These are phyloP conservation scores for Carassius auratus DNA, from an alignment of 2,113 vertebrate genomes.

Conservation along the genomic window DNA sequence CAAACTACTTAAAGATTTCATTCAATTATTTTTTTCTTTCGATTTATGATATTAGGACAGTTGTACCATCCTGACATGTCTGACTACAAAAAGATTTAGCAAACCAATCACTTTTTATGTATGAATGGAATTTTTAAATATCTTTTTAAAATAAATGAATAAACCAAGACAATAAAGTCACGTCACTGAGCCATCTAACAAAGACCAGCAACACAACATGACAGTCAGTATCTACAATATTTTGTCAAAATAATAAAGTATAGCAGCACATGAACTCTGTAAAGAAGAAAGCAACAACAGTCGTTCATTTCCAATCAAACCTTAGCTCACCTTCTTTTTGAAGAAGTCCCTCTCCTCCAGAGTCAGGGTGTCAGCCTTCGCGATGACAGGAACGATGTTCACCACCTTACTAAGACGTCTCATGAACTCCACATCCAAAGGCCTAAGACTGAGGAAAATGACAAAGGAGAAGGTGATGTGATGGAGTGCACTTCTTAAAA, in stretches of 20 bases:
- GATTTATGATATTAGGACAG: not conserved
- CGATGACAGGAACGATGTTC: constrained; percentile 96
- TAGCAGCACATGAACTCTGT: not conserved
- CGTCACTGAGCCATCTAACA: not conserved
- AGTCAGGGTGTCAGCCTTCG: constrained; percentile 95
- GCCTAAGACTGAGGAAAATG: constrained; percentile 80
- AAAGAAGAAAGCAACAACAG: not conserved
- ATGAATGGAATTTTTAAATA: not conserved
- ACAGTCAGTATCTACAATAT: not conserved
- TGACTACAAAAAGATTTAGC: not conserved
- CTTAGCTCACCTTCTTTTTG: constrained; percentile 86
- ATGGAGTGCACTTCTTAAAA: not conserved
- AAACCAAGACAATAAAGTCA: not conserved
- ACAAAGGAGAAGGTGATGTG: constrained; percentile 9
- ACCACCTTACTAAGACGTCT: constrained; percentile 98
- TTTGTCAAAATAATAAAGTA: not conserved
- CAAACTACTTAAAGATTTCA: not conserved
- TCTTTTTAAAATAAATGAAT: not conserved
- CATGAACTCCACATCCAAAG: constrained; percentile 98
- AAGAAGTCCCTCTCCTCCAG: constrained; percentile 97
- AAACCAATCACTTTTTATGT: not conserved
- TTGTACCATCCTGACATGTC: not conserved
- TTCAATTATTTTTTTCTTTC: too few species aligned
- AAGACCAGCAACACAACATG: not conserved
- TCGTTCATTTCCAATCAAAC: not conserved